Percentiles rank a stretch among this genome's conserved stretches.
These are phyloP conservation scores for Regulus satrapa DNA, from an alignment of 2,113 vertebrate genomes.

Conservation along the genomic window DNA sequence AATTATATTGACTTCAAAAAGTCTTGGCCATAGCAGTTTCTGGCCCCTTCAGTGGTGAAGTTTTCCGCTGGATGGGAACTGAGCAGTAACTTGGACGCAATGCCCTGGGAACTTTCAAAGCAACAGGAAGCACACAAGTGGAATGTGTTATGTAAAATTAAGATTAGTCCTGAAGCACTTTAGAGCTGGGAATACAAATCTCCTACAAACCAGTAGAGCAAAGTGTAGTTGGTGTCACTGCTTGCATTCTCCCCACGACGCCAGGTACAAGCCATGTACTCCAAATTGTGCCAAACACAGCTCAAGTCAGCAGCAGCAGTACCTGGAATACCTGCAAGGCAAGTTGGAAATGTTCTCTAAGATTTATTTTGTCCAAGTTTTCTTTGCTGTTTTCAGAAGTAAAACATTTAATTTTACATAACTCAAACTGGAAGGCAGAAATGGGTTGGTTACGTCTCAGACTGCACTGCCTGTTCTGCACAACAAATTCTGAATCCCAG, in stretches of 20 bases:
- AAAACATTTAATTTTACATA: not conserved
- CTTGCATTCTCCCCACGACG: not conserved
- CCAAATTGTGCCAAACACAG: constrained; percentile 52
- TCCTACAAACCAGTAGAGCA: constrained; percentile 61
- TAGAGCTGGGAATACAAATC: not conserved
- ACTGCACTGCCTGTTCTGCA: not conserved
- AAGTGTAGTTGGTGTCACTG: not conserved
- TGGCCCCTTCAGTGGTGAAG: not conserved
- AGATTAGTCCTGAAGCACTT: not conserved
- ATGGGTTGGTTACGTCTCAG: not conserved
- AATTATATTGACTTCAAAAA: not conserved
- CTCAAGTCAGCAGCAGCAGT: constrained; percentile 42
- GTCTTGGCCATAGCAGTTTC: not conserved
- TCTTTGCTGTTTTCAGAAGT: not conserved
- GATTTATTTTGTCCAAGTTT: not conserved
- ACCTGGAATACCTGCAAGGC: constrained; percentile 36
- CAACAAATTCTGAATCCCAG: not conserved
- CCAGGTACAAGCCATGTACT: constrained; percentile 56
- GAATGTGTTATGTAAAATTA: not conserved
- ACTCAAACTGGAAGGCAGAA: not conserved
- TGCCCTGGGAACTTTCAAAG: not conserved
- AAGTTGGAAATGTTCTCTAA: not conserved
- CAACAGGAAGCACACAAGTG: not conserved
- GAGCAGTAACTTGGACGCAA: not conserved
- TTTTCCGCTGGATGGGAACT: not conserved